These are phyloP conservation scores for Pangasius macronema DNA, from an alignment of 2,797 vertebrate genomes.

Conservation along the genomic window DNA sequence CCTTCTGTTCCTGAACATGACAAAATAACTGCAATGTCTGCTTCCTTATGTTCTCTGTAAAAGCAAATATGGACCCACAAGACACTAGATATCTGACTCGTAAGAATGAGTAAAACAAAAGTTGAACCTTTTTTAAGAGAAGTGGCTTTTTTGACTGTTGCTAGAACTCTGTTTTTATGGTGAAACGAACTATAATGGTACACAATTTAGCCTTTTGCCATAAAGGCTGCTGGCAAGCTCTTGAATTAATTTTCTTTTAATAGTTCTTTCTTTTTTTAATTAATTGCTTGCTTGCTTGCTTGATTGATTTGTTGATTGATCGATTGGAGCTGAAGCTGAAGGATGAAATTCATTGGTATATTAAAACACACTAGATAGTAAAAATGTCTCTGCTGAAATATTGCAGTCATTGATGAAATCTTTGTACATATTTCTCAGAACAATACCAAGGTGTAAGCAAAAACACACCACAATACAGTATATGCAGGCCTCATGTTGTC, in stretches of 20 bases:
- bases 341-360: conserved; percentile 44
- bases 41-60: conserved; percentile 29
- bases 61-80: conserved; percentile 35
- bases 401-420: conserved; percentile 17
- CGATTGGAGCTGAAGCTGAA: conserved; percentile 30
- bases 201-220: conserved; percentile 49
- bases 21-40: conserved; percentile 16
- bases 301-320: neutral
- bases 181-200: neutral
- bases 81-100: neutral
- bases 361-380: conserved; percentile 39
- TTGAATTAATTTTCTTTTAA: conserved; percentile 52
- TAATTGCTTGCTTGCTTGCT: neutral
- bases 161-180: neutral
- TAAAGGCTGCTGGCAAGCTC: conserved; percentile 64
- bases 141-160: neutral
- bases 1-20: conserved; percentile 30
- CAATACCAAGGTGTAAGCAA: neutral
- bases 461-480: no score
- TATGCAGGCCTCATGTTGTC: neutral
- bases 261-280: neutral
- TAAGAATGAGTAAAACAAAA: neutral
- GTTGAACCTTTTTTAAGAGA: neutral
- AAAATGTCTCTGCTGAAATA: conserved; percentile 31
- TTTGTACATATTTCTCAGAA: conserved; percentile 2